Evolutionary conservation across 2,888 invertebrate species (phyloP), one percentile per base, ranked within the genome.

Genomic region (Netelia melanura): DNA sequence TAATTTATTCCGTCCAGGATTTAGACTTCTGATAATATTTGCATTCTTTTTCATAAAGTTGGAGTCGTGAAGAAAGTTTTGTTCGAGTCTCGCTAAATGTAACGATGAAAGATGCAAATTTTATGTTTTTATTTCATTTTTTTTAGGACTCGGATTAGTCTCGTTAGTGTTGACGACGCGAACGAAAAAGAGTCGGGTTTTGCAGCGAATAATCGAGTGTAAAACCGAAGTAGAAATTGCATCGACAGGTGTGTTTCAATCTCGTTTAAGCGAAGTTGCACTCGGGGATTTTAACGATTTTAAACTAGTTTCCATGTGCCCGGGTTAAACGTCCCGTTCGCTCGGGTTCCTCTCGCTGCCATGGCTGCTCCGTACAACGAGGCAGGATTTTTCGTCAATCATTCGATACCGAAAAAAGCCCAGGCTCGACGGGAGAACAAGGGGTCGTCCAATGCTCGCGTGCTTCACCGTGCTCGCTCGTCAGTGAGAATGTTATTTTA

Each of bases 261-360:
- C 48, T n/a, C 62, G 30, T n/a, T 62, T 38, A 64, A 52, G 70
- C 9, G 78, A 79, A 52, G 44, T 48, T 48, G 38, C 62, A 25
- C 61, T 11, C 21, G 54, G 72, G 30, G 38, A 52, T 78, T 78
- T 78, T 70, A 78, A 78, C 70, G 70, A 78, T 70, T 78, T 78
- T 43, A 61, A 70, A 70, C 44, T 70, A 14, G 62, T 79, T 79
- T 79, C 70, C 78, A 62, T n/a, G 70, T 44, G 14, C 64, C 78
- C 64, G 54, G 52, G 54, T 44, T 43, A 38, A 38, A 5, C 23
- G 70, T 70, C 61, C 30, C 43, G 54, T 71, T 52, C 70, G 70
- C 61, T 79, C 70, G 62, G 70, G 38, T 64, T 21, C 17, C 62
- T 64, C 62, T 38, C 62, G 58, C 72, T 67, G 67, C 67, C 58